phyloP scores from a whole-genome alignment of 2,113 vertebrate genomes.

The Arothron firmamentum region DNA sequence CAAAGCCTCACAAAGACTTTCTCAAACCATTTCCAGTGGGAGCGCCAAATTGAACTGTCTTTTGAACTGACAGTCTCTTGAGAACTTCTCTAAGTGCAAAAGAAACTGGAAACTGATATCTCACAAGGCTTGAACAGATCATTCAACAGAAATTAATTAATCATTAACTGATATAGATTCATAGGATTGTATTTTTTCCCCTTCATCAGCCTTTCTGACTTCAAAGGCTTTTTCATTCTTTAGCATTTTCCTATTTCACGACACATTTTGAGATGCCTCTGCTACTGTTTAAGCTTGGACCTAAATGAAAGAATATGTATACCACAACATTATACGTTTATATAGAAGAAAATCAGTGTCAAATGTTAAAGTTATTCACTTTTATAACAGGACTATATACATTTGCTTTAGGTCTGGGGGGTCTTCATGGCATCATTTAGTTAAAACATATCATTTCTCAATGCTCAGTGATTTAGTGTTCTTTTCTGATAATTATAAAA shows the following conservation, averaged over 20 bases:
- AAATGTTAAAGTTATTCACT: too few species aligned
- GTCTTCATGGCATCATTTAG: slow-evolving; percentile 14
- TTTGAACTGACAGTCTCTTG: slow-evolving; percentile 68
- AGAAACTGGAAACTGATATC: slow-evolving; percentile 67
- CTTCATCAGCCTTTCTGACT: slow-evolving; percentile 30
- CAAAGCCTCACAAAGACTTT: slow-evolving; percentile 59
- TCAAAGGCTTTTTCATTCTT: slow-evolving; percentile 55
- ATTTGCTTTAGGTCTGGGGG: too few species aligned
- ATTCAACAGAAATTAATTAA: slow-evolving; percentile 68
- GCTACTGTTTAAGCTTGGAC: background rate
- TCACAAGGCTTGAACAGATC: slow-evolving; percentile 62
- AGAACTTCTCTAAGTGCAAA: slow-evolving; percentile 62
- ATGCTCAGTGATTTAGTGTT: background rate
- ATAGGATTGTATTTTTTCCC: slow-evolving; percentile 43
- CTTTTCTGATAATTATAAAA: too few species aligned
- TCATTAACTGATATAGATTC: slow-evolving; percentile 66
- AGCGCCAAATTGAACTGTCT: slow-evolving; percentile 67
- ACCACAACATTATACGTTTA: too few species aligned
- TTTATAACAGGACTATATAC: too few species aligned
- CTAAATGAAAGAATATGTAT: background rate
- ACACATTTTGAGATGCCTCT: slow-evolving; percentile 22
- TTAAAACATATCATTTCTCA: slow-evolving; percentile 29
- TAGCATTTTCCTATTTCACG: slow-evolving; percentile 45
- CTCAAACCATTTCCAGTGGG: slow-evolving; percentile 55
- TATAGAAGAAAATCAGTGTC: too few species aligned